phyloP scores from a whole-genome alignment of 2,888 invertebrate species.

The Disparrhopalites patrizii region DNA sequence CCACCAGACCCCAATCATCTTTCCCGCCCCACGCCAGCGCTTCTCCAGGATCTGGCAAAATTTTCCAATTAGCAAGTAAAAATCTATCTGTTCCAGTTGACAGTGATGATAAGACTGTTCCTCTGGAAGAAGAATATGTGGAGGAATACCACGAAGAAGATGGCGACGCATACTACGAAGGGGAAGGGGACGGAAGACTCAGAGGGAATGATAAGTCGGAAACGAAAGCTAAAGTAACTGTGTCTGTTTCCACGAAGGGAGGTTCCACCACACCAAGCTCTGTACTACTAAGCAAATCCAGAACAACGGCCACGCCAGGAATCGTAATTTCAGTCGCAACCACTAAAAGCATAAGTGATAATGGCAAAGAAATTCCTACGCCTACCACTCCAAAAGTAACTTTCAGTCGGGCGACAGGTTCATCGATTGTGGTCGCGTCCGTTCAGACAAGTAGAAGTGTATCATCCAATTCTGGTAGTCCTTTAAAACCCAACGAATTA shows the following conservation, averaged over 20 bases:
- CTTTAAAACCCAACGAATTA: conserved; percentile 62
- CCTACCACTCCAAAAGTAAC: conserved; percentile 50
- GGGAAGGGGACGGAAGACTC: conserved; percentile 7
- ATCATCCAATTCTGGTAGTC: conserved; percentile 53
- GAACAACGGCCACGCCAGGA: conserved; percentile 26
- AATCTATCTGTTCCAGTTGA: background rate
- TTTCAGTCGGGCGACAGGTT: conserved; percentile 44
- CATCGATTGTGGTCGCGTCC: conserved; percentile 68
- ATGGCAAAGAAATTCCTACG: conserved; percentile 50
- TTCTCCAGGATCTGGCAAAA: background rate
- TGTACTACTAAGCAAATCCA: conserved; percentile 25
- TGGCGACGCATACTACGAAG: conserved; percentile 18
- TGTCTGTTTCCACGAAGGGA: conserved; percentile 44
- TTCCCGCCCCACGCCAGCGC: background rate
- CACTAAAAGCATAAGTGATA: conserved; percentile 34
- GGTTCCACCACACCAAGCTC: conserved; percentile 33
- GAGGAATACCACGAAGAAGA: conserved; percentile 27
- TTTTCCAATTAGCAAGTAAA: background rate
- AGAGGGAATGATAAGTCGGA: background rate
- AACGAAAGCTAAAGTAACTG: conserved; percentile 37
- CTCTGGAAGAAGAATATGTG: conserved; percentile 19
- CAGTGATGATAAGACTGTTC: background rate
- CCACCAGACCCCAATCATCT: conserved; percentile 10
- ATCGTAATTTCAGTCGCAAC: conserved; percentile 47
- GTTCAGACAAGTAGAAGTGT: conserved; percentile 84